phyloP scores from a whole-genome alignment of 1,140 invertebrate genomes.

The Drosophila persimilis region DNA sequence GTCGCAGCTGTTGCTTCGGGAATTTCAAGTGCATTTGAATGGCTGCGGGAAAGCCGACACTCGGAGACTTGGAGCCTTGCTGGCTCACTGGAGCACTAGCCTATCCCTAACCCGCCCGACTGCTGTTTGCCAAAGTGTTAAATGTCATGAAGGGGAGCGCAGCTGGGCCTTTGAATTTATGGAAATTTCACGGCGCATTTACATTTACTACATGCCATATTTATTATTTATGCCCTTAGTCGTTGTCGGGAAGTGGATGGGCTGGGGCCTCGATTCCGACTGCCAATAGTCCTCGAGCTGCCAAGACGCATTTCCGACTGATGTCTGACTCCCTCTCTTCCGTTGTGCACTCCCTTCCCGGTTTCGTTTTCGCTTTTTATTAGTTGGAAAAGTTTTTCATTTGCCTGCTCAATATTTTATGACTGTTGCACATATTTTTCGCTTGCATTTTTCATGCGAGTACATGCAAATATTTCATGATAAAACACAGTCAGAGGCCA shows the following conservation, averaged over 20 bases:
- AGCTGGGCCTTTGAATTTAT: slow-evolving; percentile 72
- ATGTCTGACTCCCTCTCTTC: slow-evolving; percentile 3
- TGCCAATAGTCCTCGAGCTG: slow-evolving; percentile 48
- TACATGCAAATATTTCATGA: slow-evolving; percentile 29
- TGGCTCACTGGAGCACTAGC: slow-evolving; percentile 14
- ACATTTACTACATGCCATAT: slow-evolving; percentile 76
- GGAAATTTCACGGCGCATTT: slow-evolving; percentile 70
- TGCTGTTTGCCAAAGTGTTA: slow-evolving; percentile 78
- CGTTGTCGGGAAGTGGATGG: not conserved
- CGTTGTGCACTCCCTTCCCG: slow-evolving; percentile 2
- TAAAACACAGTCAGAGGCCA: slow-evolving; percentile 12
- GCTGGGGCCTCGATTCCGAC: not conserved
- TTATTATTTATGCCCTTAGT: slow-evolving; percentile 66
- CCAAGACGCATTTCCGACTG: slow-evolving; percentile 61
- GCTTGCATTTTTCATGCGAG: slow-evolving; percentile 7
- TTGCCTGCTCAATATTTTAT: slow-evolving; percentile 54
- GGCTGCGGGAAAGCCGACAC: slow-evolving; percentile 36
- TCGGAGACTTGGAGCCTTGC: slow-evolving; percentile 21
- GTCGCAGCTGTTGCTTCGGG: slow-evolving; percentile 75
- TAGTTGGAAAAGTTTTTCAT: slow-evolving; percentile 45
- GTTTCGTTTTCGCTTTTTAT: slow-evolving; percentile 59
- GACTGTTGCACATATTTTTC: slow-evolving; percentile 53
- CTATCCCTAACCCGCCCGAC: not conserved
- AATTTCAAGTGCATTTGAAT: slow-evolving; percentile 81
- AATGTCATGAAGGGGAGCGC: slow-evolving; percentile 70